Base-by-base conservation (phyloP, 2,113 vertebrate genomes). In the Anas platyrhynchos region DNA sequence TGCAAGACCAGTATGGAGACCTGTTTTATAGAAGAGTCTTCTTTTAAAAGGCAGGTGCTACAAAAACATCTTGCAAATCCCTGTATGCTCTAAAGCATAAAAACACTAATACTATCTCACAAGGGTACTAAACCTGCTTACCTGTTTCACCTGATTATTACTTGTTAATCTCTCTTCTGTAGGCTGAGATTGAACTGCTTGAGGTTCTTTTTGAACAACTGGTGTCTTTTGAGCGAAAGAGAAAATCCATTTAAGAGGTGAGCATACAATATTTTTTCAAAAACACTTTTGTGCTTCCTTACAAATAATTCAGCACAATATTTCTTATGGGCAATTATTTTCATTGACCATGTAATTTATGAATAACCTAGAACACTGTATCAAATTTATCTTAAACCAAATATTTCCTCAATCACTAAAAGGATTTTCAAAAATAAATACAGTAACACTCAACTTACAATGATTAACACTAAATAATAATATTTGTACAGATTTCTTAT, bases 1-100 rank as follows among this genome's bases (percentile, higher is more conserved):
- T 95, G 95, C 91, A 97, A 92, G 95, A 96, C 94, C 94, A 95
- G 94, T 93, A 95, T 82, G 89, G 88, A 91, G 95, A 93, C 87
- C 36, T 89, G 95, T 93, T 96, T 95, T 83, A 96, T 87, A 69
- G 89, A 84, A 94, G 18, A 95, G 91, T 17, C 90, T 78, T 91
- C 34, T 92, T 93, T 92, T 82, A 89, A 89, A 96, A 78, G 76
- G 62, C 89, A 96, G 62, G 89, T 89, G 77, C 80, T 65, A 82
- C 78, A 15, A 54, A 72, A 84, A 69, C 16, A 84, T 56, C 63
- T 66, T 84, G 77, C 52, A 92, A 77, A 72, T 7, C 48, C 75
- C 88, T 91, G 43, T 23, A 48, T 68, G 34, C n/a, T 84, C 54
- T 69, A 85, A 84, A 92, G 84, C 54, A 95, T 54, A 66, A 65